These are phyloP conservation scores for Ophioninae sp. DNA, from an alignment of 2,888 invertebrate species.

Conservation along the genomic window DNA sequence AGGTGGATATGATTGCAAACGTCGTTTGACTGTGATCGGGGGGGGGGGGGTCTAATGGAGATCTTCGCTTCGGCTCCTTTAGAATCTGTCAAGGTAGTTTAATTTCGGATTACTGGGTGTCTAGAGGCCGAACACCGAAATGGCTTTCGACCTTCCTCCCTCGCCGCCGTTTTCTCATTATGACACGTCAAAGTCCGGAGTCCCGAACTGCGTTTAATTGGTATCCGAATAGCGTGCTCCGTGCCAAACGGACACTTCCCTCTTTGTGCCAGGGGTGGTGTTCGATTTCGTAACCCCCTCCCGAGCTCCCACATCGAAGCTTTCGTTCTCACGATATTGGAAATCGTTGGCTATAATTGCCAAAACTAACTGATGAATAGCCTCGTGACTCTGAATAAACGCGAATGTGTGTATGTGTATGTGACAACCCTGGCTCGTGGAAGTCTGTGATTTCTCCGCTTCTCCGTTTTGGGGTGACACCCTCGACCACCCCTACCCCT, in stretches of 20 bases:
- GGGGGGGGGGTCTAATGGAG: neutral
- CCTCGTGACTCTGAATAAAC: neutral
- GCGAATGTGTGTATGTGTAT: too few species aligned
- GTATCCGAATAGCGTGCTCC: neutral
- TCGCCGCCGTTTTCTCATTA: constrained; percentile 26
- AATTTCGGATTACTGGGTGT: constrained; percentile 11
- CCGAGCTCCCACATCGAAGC: neutral
- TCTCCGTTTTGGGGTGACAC: too few species aligned
- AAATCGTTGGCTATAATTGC: constrained; percentile 33
- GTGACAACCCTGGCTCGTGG: neutral
- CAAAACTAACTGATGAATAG: constrained; percentile 26
- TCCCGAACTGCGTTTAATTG: constrained; percentile 33
- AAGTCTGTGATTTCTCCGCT: too few species aligned
- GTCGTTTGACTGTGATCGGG: neutral
- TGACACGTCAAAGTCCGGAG: constrained; percentile 13
- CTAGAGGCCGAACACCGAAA: neutral
- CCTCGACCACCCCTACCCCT: neutral
- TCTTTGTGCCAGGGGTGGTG: neutral
- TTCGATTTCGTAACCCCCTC: neutral
- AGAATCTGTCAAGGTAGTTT: constrained; percentile 12
- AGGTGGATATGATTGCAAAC: neutral
- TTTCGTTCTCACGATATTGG: constrained; percentile 13
- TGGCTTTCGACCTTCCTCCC: constrained; percentile 8
- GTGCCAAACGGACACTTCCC: neutral
- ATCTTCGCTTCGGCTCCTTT: neutral